Base-by-base conservation (phyloP, 2,888 invertebrate species). In the Drosophila engyochracea region DNA sequence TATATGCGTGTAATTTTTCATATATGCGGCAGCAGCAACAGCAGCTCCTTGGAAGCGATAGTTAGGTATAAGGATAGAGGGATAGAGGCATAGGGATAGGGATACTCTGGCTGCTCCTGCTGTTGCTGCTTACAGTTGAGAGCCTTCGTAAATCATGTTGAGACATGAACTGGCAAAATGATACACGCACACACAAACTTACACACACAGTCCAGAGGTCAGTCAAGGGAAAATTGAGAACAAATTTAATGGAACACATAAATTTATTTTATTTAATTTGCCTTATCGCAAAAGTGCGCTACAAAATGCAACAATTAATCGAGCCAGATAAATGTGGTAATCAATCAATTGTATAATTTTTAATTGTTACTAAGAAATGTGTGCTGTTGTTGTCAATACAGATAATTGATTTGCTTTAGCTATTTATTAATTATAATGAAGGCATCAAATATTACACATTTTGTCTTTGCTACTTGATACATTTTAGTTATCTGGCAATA, bases 1-100 rank as follows among this genome's bases (percentile, higher is more conserved):
- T 83, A 82, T 78, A 82, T 81, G 82, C 68, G 69, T 77, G 69
- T 82, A 83, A 82, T 82, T 82, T 83, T 82, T 83, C 84, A 75
- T 82, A 79, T 57, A 57, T 39, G 39, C 57, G n/a, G 55, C 55
- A 35, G 47, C 47, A 47, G 22, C 22, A 47, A 25, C 64, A 67
- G 52, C 66, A 53, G 61, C 49, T 65, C 60, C 44, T 65, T 64
- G 37, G 53, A 12, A 14, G 44, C 9, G 65, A 78, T 82, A 74
- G 82, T 79, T 81, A 53, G 35, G 54, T 33, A 57, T 41, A 39
- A 31, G 19, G 19, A 28, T 47, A n/a, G 19, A 41, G 19, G 28
- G 39, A 14, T 39, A 37, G 10, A 14, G 12, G 44, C 4, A n/a
- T 25, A 49, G 39, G 28, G 28, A 28, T 39, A 14, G 4, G 28